These are phyloP conservation scores for Myathropa florea DNA, from an alignment of 2,888 invertebrate genomes.

Conservation along the genomic window DNA sequence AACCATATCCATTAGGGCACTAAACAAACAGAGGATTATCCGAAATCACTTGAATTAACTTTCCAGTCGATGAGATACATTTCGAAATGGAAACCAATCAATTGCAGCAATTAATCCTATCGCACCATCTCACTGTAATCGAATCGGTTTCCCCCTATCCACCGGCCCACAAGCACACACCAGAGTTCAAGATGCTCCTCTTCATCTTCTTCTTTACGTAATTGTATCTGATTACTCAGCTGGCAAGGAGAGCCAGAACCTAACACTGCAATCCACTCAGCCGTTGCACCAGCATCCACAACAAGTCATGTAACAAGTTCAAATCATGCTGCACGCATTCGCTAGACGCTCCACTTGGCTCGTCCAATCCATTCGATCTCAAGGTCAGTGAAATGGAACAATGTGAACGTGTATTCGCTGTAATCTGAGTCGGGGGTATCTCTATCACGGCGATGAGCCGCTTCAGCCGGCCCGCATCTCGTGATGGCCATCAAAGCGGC, in stretches of 20 bases:
- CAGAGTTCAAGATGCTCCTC: slow-evolving; percentile 54
- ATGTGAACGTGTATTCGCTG: slow-evolving; percentile 55
- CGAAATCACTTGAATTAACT: slow-evolving; percentile 38
- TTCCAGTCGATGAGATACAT: slow-evolving; percentile 31
- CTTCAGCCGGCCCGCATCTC: slow-evolving; percentile 26
- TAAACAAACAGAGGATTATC: slow-evolving; percentile 7
- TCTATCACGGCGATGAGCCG: slow-evolving; percentile 10
- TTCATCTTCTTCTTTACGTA: slow-evolving; percentile 44
- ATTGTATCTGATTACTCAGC: slow-evolving; percentile 62
- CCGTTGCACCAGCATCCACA: neutral
- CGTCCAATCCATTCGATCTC: slow-evolving; percentile 19
- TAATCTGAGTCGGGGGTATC: slow-evolving; percentile 44
- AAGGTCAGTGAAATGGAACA: slow-evolving; percentile 71
- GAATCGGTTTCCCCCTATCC: slow-evolving; percentile 24
- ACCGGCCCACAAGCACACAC: neutral
- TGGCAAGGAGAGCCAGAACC: slow-evolving; percentile 58
- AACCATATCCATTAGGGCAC: slow-evolving; percentile 24
- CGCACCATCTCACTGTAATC: neutral
- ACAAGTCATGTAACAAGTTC: slow-evolving; percentile 65
- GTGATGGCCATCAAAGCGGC: slow-evolving; percentile 32
- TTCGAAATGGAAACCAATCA: slow-evolving; percentile 67
- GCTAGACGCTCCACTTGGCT: neutral
- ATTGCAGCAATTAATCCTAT: slow-evolving; percentile 55
- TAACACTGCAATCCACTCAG: slow-evolving; percentile 27
- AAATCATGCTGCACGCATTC: slow-evolving; percentile 57